These are phyloP conservation scores for Branchinecta sandiegonensis DNA, from an alignment of 2,888 invertebrate species.

Conservation along the genomic window DNA sequence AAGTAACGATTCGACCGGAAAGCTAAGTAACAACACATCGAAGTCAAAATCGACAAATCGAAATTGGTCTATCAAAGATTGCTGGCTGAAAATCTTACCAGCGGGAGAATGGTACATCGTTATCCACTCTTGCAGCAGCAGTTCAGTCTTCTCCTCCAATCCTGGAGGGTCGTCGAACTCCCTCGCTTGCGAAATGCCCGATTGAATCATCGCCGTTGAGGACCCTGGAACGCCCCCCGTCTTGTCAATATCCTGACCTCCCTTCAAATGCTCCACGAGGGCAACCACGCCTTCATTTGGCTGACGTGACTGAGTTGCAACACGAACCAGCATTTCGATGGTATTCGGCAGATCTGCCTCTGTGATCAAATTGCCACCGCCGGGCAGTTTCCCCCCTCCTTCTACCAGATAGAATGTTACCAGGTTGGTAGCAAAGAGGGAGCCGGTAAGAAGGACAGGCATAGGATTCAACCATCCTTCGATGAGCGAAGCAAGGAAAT, in stretches of 20 bases:
- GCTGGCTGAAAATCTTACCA: slow-evolving; percentile 19
- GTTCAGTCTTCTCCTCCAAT: slow-evolving; percentile 86
- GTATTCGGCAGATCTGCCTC: slow-evolving; percentile 76
- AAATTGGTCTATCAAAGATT: neutral
- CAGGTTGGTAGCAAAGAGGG: slow-evolving; percentile 78
- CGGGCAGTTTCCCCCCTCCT: slow-evolving; percentile 47
- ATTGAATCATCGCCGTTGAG: slow-evolving; percentile 77
- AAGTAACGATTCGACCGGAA: too few relatives aligned
- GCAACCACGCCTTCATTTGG: slow-evolving; percentile 44
- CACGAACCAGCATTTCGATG: slow-evolving; percentile 63
- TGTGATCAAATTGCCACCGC: slow-evolving; percentile 43
- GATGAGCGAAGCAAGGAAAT: slow-evolving; percentile 66
- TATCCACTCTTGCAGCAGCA: slow-evolving; percentile 87
- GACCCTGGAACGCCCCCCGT: slow-evolving; percentile 62
- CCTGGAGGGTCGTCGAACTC: slow-evolving; percentile 89
- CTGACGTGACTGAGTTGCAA: slow-evolving; percentile 45
- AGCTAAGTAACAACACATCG: too few relatives aligned
- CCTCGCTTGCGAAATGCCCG: slow-evolving; percentile 74
- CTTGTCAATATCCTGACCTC: slow-evolving; percentile 61
- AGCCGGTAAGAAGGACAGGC: slow-evolving; percentile 52
- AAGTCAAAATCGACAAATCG: too few relatives aligned
- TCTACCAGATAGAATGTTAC: slow-evolving; percentile 73
- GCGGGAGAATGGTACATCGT: slow-evolving; percentile 65
- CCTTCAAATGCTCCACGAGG: slow-evolving; percentile 64
- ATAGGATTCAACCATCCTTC: slow-evolving; percentile 42